These are phyloP conservation scores for Pelochelys cantorii DNA, from an alignment of 2,797 vertebrate species.

Conservation along the genomic window DNA sequence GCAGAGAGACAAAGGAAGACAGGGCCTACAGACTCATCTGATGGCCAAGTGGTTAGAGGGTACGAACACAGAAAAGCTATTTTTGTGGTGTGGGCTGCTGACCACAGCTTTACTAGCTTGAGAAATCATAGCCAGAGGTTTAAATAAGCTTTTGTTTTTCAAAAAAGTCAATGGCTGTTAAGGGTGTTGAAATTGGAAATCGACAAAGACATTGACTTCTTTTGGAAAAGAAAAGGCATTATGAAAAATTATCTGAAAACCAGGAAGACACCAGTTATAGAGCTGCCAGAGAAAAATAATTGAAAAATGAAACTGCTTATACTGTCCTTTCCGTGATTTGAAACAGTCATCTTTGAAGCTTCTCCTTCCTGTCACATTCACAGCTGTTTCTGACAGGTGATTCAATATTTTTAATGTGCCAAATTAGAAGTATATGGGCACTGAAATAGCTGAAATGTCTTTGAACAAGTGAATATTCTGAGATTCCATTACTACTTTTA, in stretches of 20 bases:
- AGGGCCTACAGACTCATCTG: not conserved
- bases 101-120: conserved; percentile 10
- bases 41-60: conserved; percentile 16
- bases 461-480: conserved; percentile 11
- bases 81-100: conserved; percentile 41
- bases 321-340: not conserved
- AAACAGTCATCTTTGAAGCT: conserved; percentile 33
- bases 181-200: conserved; percentile 61
- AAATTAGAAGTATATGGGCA: conserved; percentile 34
- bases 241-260: conserved; percentile 43
- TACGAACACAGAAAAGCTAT: conserved; percentile 35
- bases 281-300: conserved; percentile 8
- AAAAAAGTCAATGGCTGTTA: conserved; percentile 54
- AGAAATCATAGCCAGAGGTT: conserved; percentile 60
- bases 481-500: not conserved
- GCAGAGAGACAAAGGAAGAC: conserved; percentile 18
- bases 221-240: conserved; percentile 39
- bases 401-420: conserved; percentile 24
- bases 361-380: conserved; percentile 35
- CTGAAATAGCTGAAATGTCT: conserved; percentile 27
- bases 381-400: conserved; percentile 55
- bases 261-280: conserved; percentile 5
- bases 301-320: conserved; percentile 30
- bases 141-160: conserved; percentile 60
- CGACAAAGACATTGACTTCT: conserved; percentile 56